Conservation (phyloP, 1,140 invertebrate genomes). For the Manduca sexta region DNA sequence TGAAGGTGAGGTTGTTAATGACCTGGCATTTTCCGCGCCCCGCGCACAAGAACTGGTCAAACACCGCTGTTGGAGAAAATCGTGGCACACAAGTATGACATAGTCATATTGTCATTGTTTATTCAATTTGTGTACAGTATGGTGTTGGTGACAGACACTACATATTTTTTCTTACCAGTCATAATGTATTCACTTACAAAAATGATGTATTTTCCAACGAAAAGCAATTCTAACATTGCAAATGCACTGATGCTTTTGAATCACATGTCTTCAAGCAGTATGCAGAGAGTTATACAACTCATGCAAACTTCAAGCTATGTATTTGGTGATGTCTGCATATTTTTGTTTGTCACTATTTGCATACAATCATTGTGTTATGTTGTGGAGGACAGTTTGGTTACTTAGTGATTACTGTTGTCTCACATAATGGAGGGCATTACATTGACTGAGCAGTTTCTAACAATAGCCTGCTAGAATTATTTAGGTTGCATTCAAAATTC, state of each 20-base stretch:
- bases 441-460: slow-evolving; percentile 44
- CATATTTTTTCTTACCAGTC: slow-evolving; percentile 64
- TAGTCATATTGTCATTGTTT: slow-evolving; percentile 52
- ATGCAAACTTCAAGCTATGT: slow-evolving; percentile 36
- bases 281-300: slow-evolving; percentile 41
- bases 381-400: slow-evolving; percentile 25
- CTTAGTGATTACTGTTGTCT: slow-evolving; percentile 28
- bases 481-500: slow-evolving; percentile 18
- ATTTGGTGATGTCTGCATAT: slow-evolving; percentile 60
- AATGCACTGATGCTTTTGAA: slow-evolving; percentile 54
- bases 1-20: slow-evolving; percentile 36
- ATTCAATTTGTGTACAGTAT: slow-evolving; percentile 50
- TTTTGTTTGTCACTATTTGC: slow-evolving; percentile 62
- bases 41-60: slow-evolving; percentile 12
- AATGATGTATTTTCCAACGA: slow-evolving; percentile 45
- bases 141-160: slow-evolving; percentile 34
- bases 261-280: slow-evolving; percentile 42
- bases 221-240: slow-evolving; percentile 44
- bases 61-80: slow-evolving; percentile 2
- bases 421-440: slow-evolving; percentile 25
- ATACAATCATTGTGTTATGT: slow-evolving; percentile 40
- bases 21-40: slow-evolving; percentile 30
- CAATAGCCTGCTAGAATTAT: slow-evolving; percentile 41
- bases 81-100: slow-evolving; percentile 45
- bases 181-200: slow-evolving; percentile 54